Conservation (phyloP, 2,113 vertebrate species). For the Eonycteris spelaea region DNA sequence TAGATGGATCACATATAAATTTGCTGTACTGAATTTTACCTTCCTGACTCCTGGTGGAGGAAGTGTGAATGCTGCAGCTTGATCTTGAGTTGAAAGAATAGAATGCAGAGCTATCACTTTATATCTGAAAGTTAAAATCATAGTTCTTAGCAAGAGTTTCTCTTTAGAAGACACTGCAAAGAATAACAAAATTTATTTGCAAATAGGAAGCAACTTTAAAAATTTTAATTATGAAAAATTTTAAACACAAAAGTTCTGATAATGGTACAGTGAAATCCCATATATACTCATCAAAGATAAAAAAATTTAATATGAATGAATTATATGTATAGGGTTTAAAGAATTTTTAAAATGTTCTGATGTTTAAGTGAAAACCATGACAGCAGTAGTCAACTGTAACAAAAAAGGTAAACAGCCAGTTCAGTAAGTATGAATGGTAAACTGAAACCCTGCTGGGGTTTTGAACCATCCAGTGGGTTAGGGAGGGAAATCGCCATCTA, state of each 20-base stretch:
- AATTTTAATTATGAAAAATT: constrained; percentile 31
- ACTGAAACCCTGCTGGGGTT: neutral
- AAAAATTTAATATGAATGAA: neutral
- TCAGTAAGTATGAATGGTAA: neutral
- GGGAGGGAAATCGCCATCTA: neutral
- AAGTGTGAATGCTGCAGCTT: constrained; percentile 93
- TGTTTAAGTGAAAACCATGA: neutral
- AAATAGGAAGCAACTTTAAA: constrained; percentile 39
- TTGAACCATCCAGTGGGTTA: neutral
- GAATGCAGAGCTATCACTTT: constrained; percentile 94
- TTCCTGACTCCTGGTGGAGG: constrained; percentile 93
- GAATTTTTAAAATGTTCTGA: neutral
- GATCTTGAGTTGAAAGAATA: constrained; percentile 95
- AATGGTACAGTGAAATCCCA: neutral
- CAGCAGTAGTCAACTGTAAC: neutral
- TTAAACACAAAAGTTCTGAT: constrained; percentile 24
- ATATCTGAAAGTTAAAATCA: constrained; percentile 86
- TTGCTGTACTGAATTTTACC: constrained; percentile 80
- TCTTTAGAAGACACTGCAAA: constrained; percentile 71
- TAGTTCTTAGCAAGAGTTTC: constrained; percentile 71
- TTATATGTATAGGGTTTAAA: neutral
- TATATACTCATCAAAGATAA: neutral
- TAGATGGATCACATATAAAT: neutral
- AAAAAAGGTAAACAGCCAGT: neutral
- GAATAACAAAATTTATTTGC: constrained; percentile 71